Percentiles rank a stretch among this genome's conserved stretches.
These are phyloP conservation scores for Neoaliturus tenellus DNA, from an alignment of 2,888 invertebrate genomes.

Conservation along the genomic window DNA sequence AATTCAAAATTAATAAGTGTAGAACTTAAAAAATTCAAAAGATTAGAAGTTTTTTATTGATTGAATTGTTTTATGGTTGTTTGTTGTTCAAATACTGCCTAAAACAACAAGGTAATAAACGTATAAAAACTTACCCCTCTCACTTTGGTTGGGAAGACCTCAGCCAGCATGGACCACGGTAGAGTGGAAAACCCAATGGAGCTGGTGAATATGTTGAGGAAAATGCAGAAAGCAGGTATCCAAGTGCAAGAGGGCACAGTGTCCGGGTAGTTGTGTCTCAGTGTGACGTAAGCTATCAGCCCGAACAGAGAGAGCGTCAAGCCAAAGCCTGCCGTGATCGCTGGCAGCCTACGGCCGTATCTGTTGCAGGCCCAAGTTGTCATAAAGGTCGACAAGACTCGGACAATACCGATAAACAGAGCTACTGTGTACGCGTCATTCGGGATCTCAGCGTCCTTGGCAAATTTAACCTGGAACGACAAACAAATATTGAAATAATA, in stretches of 20 bases:
- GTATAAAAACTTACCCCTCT: constrained; percentile 72
- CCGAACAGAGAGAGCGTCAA: constrained; percentile 74
- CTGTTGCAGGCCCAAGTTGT: constrained; percentile 47
- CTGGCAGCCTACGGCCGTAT: constrained; percentile 35
- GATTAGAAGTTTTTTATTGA: too few relatives aligned
- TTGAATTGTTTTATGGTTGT: too few relatives aligned
- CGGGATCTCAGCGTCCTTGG: constrained; percentile 53
- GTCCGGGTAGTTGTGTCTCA: background rate
- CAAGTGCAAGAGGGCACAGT: constrained; percentile 18
- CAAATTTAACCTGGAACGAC: constrained; percentile 34
- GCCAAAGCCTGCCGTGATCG: constrained; percentile 74
- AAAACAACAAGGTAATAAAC: too few relatives aligned
- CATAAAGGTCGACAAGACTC: constrained; percentile 48
- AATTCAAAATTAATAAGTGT: too few relatives aligned
- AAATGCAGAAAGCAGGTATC: constrained; percentile 54
- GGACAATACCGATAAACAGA: constrained; percentile 51
- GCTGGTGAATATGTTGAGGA: constrained; percentile 70
- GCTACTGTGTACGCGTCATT: constrained; percentile 54
- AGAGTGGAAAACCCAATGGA: constrained; percentile 75
- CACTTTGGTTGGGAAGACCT: constrained; percentile 74
- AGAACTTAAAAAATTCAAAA: too few relatives aligned
- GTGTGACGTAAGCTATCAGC: background rate
- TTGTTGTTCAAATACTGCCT: too few relatives aligned
- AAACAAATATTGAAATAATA: too few relatives aligned
- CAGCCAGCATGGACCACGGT: constrained; percentile 76